Conservation (phyloP, 2,888 invertebrate genomes). For the Rhagium mordax region DNA sequence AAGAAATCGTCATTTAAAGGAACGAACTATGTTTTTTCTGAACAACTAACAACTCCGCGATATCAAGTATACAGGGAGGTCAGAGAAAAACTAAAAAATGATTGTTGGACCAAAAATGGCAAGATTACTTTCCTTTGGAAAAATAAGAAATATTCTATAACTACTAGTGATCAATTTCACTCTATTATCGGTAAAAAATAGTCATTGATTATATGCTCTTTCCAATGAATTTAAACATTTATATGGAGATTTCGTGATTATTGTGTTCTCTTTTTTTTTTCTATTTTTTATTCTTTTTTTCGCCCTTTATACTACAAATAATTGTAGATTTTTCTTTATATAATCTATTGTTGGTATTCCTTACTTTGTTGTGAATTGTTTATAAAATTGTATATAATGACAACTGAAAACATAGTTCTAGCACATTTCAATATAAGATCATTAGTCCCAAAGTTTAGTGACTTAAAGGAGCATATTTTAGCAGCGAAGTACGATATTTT, state of each 20-base stretch:
- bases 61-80: background rate
- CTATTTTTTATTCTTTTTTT: no score
- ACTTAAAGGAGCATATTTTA: background rate
- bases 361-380: background rate
- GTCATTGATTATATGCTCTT: background rate
- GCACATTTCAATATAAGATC: conserved; percentile 6
- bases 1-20: background rate
- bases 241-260: no score
- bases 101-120: background rate
- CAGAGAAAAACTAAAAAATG: background rate
- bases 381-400: background rate
- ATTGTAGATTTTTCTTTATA: background rate
- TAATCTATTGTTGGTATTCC: no score
- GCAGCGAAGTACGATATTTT: background rate
- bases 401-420: no score
- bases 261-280: no score
- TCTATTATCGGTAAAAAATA: background rate
- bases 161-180: background rate
- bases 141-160: background rate
- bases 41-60: background rate
- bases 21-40: background rate
- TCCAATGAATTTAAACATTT: background rate
- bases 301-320: no score
- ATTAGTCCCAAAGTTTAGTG: background rate
- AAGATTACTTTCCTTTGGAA: background rate